Evolutionary conservation across 2,113 vertebrate genomes (phyloP).

Genomic region (Crotalus viridis): DNA sequence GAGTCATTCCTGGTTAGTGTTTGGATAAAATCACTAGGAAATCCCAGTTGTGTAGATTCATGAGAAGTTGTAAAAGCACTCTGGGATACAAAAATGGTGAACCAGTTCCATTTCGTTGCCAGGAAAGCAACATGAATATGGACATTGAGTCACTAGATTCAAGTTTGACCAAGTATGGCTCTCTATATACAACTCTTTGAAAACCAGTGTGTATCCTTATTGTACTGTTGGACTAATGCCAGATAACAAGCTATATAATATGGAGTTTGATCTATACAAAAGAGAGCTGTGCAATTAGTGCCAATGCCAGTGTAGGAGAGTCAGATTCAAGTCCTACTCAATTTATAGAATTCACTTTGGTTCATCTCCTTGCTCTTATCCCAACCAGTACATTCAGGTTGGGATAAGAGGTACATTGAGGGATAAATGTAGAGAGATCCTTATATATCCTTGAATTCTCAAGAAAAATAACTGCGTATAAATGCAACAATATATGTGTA

Average conservation of each 20-base stretch:
- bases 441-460: neutral
- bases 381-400: neutral
- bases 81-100: neutral
- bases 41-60: neutral
- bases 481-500: neutral
- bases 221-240: neutral
- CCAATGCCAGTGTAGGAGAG: neutral
- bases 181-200: neutral
- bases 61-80: neutral
- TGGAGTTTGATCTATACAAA: no score
- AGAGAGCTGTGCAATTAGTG: no score
- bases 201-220: neutral
- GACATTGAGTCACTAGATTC: neutral
- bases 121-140: neutral
- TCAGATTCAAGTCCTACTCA: neutral
- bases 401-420: neutral
- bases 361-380: neutral
- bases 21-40: neutral
- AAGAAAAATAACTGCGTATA: neutral
- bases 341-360: neutral
- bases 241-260: neutral
- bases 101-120: neutral
- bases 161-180: neutral
- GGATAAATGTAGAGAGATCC: neutral
- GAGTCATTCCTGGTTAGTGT: neutral